Evolutionary conservation across 2,888 invertebrate species (phyloP), one percentile per base, ranked within the genome.

Genomic region (Volucella inanis): DNA sequence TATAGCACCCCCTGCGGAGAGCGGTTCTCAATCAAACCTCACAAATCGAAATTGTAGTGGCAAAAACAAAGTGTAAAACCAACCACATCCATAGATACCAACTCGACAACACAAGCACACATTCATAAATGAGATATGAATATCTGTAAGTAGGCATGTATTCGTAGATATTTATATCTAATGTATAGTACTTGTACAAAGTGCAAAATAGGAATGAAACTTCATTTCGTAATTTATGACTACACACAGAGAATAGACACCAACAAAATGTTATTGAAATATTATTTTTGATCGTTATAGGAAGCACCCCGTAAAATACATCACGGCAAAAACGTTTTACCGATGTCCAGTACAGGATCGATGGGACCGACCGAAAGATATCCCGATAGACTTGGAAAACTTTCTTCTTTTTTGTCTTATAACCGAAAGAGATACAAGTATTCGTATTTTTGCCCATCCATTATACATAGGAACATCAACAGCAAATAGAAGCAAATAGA

Each of bases 241-340:
- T 81, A 72, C 81, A 81, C 81, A 81, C 62, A 75, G 76, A 41
- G 76, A 81, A 71, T 85, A 81, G 76, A 71, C 85, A 31, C 31
- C 31, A 31, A 31, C 31, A 31, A 81, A 85, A 85, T 80, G 81
- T 81, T 85, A 85, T 85, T 85, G 85, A 85, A 85, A 85, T 85
- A 85, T 85, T 85, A 85, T 85, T 76, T 76, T 76, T 72, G 85
- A 76, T 76, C 85, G 81, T 85, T 85, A 85, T 81, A 76, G 76
- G 80, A 77, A 81, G 81, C 80, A 85, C 85, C 80, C 80, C 67
- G 81, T 76, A 62, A 85, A 85, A 85, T 85, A 85, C 85, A 85
- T 85, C 80, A 85, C 75, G 61, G 76, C 81, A 85, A 81, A 85
- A 76, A 72, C 71, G 76, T 67, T 81, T 72, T 71, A 47, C 62